A percentile compares a stretch with the other conserved stretches of the same genome.
Evolutionary conservation across 1,140 invertebrate genomes (phyloP).

Genomic region (Pomacea maculata): DNA sequence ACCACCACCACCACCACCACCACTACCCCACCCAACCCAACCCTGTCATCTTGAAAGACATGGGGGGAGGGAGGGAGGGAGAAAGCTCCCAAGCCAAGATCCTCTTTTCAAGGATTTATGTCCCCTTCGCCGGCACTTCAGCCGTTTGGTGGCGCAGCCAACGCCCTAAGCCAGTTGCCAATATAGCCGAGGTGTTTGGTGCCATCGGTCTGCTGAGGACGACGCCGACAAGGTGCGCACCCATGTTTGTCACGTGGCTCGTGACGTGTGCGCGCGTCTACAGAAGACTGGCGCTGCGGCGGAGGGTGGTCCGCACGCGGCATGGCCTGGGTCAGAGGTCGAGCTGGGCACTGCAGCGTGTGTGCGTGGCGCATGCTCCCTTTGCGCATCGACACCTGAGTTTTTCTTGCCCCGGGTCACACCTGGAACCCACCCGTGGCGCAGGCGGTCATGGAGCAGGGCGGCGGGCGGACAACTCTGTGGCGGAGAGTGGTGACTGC

Average conservation of each 20-base stretch:
- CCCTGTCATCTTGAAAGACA: neutral
- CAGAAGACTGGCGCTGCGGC: neutral
- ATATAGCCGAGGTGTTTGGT: too few species aligned
- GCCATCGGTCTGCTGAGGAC: too few species aligned
- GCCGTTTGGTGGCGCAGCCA: too few species aligned
- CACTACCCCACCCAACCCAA: too few species aligned
- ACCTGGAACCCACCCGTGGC: neutral
- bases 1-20: too few species aligned
- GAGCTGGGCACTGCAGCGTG: neutral
- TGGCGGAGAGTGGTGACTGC: conserved; percentile 8
- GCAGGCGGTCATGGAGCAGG: neutral
- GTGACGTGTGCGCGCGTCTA: neutral
- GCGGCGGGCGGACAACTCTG: neutral
- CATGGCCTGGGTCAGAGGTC: neutral
- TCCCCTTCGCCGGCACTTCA: too few species aligned
- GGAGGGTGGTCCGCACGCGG: neutral
- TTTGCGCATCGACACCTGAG: neutral
- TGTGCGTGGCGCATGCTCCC: neutral
- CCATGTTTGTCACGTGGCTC: neutral
- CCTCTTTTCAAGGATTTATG: neutral
- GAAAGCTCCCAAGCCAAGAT: neutral
- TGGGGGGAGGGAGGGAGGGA: neutral
- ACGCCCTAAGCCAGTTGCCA: too few species aligned
- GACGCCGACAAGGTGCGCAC: neutral
- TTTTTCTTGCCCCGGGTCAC: neutral